These are phyloP conservation scores for Epistrophe eligans DNA, from an alignment of 2,888 invertebrate genomes.

Conservation along the genomic window DNA sequence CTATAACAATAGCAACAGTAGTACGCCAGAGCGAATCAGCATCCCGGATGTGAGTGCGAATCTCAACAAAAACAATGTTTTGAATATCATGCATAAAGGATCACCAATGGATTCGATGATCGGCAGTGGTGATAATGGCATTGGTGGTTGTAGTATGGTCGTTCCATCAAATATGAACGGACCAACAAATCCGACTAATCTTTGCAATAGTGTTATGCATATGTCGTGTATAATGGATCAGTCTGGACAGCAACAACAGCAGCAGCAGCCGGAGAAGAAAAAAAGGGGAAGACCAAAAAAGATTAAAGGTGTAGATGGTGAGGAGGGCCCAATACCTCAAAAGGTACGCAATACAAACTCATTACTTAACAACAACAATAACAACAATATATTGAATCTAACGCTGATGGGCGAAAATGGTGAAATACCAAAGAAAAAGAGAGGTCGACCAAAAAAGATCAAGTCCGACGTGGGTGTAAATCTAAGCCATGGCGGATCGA, in stretches of 20 bases:
- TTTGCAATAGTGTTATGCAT: slow-evolving; percentile 53
- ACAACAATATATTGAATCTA: slow-evolving; percentile 80
- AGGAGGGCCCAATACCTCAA: slow-evolving; percentile 83
- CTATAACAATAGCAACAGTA: slow-evolving; percentile 55
- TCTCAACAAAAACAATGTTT: slow-evolving; percentile 26
- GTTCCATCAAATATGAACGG: slow-evolving; percentile 38
- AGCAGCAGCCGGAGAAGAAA: slow-evolving; percentile 90
- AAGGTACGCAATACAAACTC: slow-evolving; percentile 85
- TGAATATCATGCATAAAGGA: slow-evolving; percentile 47
- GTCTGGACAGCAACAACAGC: slow-evolving; percentile 81
- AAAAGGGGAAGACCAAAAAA: slow-evolving; percentile 96
- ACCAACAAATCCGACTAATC: slow-evolving; percentile 38
- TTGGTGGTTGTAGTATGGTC: slow-evolving; percentile 39
- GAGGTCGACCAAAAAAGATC: slow-evolving; percentile 94
- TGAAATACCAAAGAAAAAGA: slow-evolving; percentile 92
- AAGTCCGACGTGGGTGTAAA: slow-evolving; percentile 81
- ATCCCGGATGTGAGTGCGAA: slow-evolving; percentile 44
- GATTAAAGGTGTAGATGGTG: slow-evolving; percentile 85
- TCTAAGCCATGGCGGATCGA: slow-evolving; percentile 1
- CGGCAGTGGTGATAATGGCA: slow-evolving; percentile 30
- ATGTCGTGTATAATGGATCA: slow-evolving; percentile 48
- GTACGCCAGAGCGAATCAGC: slow-evolving; percentile 51
- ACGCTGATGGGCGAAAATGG: slow-evolving; percentile 81
- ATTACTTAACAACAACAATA: slow-evolving; percentile 84
- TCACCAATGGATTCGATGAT: slow-evolving; percentile 44